These are phyloP conservation scores for Rhynchotus rufescens DNA, from an alignment of 2,797 vertebrate species.

Conservation along the genomic window DNA sequence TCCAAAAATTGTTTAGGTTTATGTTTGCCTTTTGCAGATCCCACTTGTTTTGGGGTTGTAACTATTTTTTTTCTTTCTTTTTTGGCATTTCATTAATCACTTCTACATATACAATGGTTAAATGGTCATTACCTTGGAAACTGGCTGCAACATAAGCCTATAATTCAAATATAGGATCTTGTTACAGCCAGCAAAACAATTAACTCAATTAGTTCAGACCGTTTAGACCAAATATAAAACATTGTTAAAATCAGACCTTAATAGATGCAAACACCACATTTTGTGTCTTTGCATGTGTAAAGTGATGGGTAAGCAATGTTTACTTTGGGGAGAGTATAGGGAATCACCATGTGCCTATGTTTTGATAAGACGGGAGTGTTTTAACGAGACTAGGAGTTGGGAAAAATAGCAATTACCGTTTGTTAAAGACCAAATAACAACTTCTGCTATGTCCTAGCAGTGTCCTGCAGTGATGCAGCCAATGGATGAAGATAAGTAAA, in stretches of 20 bases:
- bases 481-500: constrained; percentile 30
- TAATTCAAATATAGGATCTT: constrained; percentile 40
- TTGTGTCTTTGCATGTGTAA: not conserved
- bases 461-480: constrained; percentile 31
- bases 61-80: not conserved
- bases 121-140: constrained; percentile 65
- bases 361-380: not conserved
- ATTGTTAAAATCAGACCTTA: not conserved
- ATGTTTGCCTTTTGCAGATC: constrained; percentile 7
- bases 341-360: not conserved
- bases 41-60: constrained; percentile 33
- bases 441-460: constrained; percentile 3
- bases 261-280: not conserved
- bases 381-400: constrained; percentile 4
- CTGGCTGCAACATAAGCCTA: constrained; percentile 25
- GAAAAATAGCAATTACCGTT: constrained; percentile 40
- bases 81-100: constrained; percentile 31
- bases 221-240: constrained; percentile 20
- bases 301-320: not conserved
- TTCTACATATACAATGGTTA: constrained; percentile 57
- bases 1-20: not conserved
- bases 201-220: constrained; percentile 22
- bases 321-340: not conserved
- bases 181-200: constrained; percentile 22
- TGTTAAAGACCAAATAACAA: constrained; percentile 28